Evolutionary conservation across 2,113 vertebrate species (phyloP).

Genomic region (Morone chrysops): DNA sequence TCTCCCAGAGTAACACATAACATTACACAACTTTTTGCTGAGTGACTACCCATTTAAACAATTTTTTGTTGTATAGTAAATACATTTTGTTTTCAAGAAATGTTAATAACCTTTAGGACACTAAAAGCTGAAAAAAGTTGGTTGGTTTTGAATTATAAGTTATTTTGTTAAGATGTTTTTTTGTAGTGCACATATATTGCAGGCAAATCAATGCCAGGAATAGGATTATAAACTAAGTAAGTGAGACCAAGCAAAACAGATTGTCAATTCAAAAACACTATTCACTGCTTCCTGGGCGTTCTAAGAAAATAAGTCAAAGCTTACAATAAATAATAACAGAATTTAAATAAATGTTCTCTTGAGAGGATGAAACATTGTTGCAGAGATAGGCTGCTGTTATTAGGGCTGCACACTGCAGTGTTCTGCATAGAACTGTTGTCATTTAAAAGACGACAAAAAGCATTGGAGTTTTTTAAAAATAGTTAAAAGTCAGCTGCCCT

Average conservation of each 20-base stretch:
- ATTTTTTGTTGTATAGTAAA: too few species aligned
- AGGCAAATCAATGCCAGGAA: not conserved
- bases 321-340: not conserved
- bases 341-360: not conserved
- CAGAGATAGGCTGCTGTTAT: slow-evolving; percentile 4
- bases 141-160: too few species aligned
- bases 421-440: not conserved
- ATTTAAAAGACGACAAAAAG: not conserved
- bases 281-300: not conserved
- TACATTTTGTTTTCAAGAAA: too few species aligned
- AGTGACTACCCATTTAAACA: too few species aligned
- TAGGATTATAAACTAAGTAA: not conserved
- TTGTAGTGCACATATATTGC: not conserved
- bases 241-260: not conserved
- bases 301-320: not conserved
- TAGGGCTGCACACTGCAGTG: not conserved
- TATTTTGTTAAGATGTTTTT: not conserved
- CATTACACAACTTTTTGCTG: too few species aligned
- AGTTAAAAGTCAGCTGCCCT: too few species aligned
- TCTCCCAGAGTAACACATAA: too few species aligned
- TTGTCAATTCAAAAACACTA: not conserved
- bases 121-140: too few species aligned
- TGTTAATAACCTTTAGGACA: too few species aligned
- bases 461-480: not conserved
- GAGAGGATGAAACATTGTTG: not conserved